Percentiles rank a stretch among this genome's conserved stretches.
Conservation (phyloP, 2,888 invertebrate species). For the Cheilosia impressa region DNA sequence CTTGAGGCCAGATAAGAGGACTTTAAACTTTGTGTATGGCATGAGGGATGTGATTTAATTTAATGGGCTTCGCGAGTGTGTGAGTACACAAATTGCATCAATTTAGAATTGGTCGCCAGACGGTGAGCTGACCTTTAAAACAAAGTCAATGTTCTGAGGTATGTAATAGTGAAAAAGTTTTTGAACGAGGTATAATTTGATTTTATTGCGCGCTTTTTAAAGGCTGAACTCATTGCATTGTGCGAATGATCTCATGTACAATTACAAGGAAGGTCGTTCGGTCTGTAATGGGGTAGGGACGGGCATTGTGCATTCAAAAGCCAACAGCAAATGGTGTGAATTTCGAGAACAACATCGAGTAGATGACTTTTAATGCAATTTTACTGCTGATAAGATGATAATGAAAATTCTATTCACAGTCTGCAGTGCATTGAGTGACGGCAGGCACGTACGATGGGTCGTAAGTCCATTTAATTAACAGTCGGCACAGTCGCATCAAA, state of each 20-base stretch:
- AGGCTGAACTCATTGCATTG: neutral
- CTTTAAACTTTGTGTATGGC: slow-evolving; percentile 36
- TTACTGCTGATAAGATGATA: too few relatives aligned
- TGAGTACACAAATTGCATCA: slow-evolving; percentile 28
- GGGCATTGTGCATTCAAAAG: neutral
- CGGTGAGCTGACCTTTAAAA: slow-evolving; percentile 38
- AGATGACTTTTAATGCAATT: too few relatives aligned
- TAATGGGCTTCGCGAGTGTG: neutral
- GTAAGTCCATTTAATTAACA: too few relatives aligned
- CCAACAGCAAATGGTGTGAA: neutral
- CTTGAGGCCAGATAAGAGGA: slow-evolving; percentile 38
- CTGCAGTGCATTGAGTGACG: too few relatives aligned
- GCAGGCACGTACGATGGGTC: too few relatives aligned
- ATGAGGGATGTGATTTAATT: neutral
- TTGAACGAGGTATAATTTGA: slow-evolving; percentile 25
- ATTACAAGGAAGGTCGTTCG: slow-evolving; percentile 12
- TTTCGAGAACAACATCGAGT: neutral
- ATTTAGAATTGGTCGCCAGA: slow-evolving; percentile 35
- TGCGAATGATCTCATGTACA: slow-evolving; percentile 19
- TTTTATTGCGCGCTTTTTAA: slow-evolving; percentile 30
- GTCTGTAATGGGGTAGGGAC: neutral
- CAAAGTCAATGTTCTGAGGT: slow-evolving; percentile 35
- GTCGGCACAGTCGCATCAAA: too few relatives aligned
- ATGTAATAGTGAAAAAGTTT: slow-evolving; percentile 15
- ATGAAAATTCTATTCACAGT: too few relatives aligned